Evolutionary conservation across 1,140 invertebrate genomes (phyloP).

Genomic region (Dendroctonus valens): DNA sequence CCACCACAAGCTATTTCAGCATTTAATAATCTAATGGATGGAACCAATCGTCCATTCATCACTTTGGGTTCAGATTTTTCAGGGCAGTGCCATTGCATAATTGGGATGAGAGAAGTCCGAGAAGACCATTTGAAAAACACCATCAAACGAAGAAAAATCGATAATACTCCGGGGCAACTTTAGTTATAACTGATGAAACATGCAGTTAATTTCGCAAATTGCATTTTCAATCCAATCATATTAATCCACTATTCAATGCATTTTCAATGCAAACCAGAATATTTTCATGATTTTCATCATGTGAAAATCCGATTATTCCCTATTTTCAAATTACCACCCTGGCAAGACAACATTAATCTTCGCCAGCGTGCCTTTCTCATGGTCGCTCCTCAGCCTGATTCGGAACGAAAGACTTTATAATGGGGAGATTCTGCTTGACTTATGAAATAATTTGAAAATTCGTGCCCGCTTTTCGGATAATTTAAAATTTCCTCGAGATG

Average conservation of each 20-base stretch:
- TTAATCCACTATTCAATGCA: background rate
- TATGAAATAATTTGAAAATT: slow-evolving; percentile 24
- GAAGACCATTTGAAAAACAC: background rate
- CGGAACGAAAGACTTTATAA: slow-evolving; percentile 22
- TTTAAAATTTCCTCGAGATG: slow-evolving; percentile 8
- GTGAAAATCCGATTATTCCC: background rate
- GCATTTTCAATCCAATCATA: background rate
- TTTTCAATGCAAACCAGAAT: background rate
- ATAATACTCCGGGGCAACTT: background rate
- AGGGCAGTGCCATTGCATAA: no score
- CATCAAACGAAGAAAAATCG: background rate
- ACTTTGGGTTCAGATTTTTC: no score
- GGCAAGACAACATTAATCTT: slow-evolving; percentile 9
- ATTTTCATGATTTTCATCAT: background rate
- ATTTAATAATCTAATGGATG: no score
- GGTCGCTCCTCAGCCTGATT: slow-evolving; percentile 7
- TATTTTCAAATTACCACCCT: slow-evolving; percentile 1
- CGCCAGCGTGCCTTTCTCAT: background rate
- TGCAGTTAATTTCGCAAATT: background rate
- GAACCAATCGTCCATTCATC: no score
- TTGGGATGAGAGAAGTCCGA: background rate
- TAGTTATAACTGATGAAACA: background rate
- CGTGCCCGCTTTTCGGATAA: slow-evolving; percentile 17
- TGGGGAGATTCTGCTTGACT: slow-evolving; percentile 24
- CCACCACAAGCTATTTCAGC: background rate